Conservation (phyloP, 37 sponge, comb jelly and placozoan species). For the Theonella swinhoei region DNA sequence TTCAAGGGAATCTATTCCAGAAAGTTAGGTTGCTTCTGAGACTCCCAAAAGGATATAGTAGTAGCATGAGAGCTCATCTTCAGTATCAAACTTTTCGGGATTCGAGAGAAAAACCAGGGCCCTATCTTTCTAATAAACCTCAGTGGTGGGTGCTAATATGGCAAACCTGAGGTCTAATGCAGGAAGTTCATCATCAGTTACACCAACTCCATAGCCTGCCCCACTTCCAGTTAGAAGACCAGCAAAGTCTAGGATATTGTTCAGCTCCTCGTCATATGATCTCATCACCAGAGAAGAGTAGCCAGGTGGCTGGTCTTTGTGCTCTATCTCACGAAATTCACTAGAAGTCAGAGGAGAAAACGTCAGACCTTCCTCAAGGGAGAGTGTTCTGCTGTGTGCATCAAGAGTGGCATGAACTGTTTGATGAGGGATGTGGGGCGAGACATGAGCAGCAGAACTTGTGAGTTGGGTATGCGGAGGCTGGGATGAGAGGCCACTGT, state of each 20-base stretch:
- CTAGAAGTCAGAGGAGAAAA: slow-evolving; percentile 52
- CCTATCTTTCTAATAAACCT: background rate
- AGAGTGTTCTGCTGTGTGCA: background rate
- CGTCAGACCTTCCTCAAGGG: background rate
- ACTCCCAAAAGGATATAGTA: too few relatives aligned
- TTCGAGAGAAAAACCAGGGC: too few relatives aligned
- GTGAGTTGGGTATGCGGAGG: background rate
- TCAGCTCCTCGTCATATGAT: slow-evolving; percentile 42
- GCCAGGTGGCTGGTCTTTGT: background rate
- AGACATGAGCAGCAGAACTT: background rate
- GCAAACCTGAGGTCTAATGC: slow-evolving; percentile 7
- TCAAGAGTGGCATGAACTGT: background rate
- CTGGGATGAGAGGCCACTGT: background rate
- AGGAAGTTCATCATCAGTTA: slow-evolving; percentile 63
- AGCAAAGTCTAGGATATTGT: slow-evolving; percentile 46
- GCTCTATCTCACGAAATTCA: slow-evolving; percentile 36
- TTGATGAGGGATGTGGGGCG: background rate
- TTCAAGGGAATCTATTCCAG: too few relatives aligned
- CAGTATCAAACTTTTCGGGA: background rate
- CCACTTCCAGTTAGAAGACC: slow-evolving; percentile 63
- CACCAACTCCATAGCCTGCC: slow-evolving; percentile 77
- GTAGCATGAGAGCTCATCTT: background rate
- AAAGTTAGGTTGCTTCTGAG: too few relatives aligned
- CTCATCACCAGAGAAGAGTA: slow-evolving; percentile 2
- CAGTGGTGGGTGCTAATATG: background rate